These are phyloP conservation scores for Thinocorus orbignyianus DNA, from an alignment of 2,113 vertebrate genomes.

Conservation along the genomic window DNA sequence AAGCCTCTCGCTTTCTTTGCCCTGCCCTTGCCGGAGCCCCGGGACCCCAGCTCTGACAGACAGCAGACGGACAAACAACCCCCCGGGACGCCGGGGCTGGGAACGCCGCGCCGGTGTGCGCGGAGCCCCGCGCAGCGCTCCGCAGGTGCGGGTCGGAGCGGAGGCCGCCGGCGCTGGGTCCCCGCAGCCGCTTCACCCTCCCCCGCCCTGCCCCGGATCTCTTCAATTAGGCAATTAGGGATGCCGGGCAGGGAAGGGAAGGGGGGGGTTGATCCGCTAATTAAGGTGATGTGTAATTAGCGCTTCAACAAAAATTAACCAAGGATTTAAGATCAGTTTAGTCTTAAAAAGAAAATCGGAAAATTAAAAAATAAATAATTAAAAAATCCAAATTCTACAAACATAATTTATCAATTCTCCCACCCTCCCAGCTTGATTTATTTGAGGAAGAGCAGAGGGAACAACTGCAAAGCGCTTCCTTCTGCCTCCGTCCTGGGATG, in stretches of 20 bases:
- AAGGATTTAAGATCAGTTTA: slow-evolving; percentile 62
- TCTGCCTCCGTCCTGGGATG: background rate
- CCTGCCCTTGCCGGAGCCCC: background rate
- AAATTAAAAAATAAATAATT: background rate
- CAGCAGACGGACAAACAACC: background rate
- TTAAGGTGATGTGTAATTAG: slow-evolving; percentile 79
- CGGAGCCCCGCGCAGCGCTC: background rate
- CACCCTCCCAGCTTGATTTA: background rate
- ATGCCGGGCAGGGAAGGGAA: background rate
- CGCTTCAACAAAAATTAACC: slow-evolving; percentile 74
- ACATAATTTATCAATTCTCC: background rate
- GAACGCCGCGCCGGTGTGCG: background rate
- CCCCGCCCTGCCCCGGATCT: slow-evolving; percentile 50
- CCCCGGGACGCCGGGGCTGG: background rate
- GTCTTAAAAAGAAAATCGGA: background rate
- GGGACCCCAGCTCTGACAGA: background rate
- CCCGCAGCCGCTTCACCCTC: background rate
- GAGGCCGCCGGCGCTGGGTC: background rate
- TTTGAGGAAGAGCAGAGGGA: background rate
- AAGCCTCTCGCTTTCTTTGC: too few species aligned
- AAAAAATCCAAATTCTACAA: background rate
- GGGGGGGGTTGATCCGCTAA: slow-evolving; percentile 69
- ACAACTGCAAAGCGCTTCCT: background rate
- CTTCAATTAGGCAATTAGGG: slow-evolving; percentile 79
- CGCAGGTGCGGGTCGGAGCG: background rate